Conservation (phyloP, 2,888 invertebrate species). For the Temnothorax rugatulus region DNA sequence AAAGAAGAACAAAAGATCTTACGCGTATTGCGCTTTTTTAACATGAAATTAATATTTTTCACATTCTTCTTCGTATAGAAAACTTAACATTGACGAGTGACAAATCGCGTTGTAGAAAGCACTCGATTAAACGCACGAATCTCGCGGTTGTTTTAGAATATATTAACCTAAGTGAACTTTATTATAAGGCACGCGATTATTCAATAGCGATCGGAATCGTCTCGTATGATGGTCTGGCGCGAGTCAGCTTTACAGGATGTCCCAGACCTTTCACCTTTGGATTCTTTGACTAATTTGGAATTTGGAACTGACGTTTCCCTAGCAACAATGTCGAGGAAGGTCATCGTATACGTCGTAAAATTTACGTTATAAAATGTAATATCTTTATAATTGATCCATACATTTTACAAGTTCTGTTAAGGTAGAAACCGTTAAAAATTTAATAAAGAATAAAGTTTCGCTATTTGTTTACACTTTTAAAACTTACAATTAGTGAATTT, state of each 20-base stretch:
- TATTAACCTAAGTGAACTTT: constrained; percentile 21
- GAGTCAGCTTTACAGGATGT: constrained; percentile 10
- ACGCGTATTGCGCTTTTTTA: not conserved
- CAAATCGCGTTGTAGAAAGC: not conserved
- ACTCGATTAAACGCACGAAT: not conserved
- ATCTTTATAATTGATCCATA: not conserved
- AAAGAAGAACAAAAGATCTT: not conserved
- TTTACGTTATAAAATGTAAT: not conserved
- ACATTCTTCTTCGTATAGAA: not conserved
- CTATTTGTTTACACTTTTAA: not conserved
- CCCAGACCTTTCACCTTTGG: constrained; percentile 29
- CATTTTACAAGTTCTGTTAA: not conserved
- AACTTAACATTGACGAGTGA: not conserved
- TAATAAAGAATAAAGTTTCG: not conserved
- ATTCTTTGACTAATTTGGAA: constrained; percentile 16
- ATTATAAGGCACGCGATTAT: constrained; percentile 16
- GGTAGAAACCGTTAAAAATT: not conserved
- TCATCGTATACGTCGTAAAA: not conserved
- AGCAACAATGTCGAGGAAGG: constrained; percentile 3
- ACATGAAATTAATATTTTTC: not conserved
- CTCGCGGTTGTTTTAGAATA: not conserved
- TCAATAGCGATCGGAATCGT: not conserved
- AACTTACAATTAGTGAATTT: not conserved
- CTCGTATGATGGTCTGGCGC: not conserved
- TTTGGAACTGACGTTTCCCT: constrained; percentile 15